Conservation (phyloP, 2,888 invertebrate species). For the Meteorus colon region DNA sequence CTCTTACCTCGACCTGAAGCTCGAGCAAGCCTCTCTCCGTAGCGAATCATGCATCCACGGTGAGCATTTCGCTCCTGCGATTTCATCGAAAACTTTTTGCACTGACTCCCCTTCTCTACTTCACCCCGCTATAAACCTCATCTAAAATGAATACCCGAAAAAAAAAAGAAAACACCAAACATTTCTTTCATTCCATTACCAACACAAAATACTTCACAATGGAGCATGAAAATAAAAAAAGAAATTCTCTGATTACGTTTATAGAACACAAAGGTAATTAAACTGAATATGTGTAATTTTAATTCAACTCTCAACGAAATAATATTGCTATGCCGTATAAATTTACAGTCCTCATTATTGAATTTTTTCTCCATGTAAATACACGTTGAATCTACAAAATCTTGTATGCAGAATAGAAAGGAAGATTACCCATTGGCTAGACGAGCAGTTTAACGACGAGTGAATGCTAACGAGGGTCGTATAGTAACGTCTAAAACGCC, state of each 20-base stretch:
- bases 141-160: neutral
- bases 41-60: conserved; percentile 62
- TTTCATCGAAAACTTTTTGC: conserved; percentile 68
- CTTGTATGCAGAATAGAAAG: conserved; percentile 52
- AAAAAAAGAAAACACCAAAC: conserved; percentile 4
- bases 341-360: too few relatives aligned
- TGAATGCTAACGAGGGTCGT: conserved; percentile 68
- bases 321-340: too few relatives aligned
- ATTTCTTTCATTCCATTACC: conserved; percentile 12
- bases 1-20: conserved; percentile 43
- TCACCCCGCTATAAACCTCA: conserved; percentile 17
- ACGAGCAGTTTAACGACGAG: conserved; percentile 69
- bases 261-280: too few relatives aligned
- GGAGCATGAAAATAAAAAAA: neutral
- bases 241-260: too few relatives aligned
- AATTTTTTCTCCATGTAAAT: neutral
- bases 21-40: conserved; percentile 45
- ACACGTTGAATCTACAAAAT: neutral
- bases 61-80: conserved; percentile 61
- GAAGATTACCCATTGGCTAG: conserved; percentile 63
- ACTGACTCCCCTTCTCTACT: conserved; percentile 29
- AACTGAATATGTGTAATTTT: too few relatives aligned
- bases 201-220: neutral
- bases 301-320: too few relatives aligned
- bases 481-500: conserved; percentile 53